Conservation (phyloP, 2,113 vertebrate species). For the Limanda limanda region DNA sequence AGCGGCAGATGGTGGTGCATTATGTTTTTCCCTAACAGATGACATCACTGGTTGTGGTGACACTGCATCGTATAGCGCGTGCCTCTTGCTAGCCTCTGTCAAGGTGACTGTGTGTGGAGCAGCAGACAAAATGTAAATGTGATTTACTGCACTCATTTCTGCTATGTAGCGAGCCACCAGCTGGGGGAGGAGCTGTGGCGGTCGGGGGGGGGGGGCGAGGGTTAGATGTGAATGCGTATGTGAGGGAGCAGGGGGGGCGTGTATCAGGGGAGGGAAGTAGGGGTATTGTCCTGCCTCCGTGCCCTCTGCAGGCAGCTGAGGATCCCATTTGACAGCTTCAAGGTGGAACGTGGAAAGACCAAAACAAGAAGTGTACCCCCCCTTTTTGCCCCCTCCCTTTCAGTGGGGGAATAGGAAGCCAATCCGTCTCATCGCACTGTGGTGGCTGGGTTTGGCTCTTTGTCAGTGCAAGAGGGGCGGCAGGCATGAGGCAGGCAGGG, state of each 20-base stretch:
- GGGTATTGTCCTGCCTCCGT: slow-evolving; percentile 79
- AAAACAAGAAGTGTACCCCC: slow-evolving; percentile 78
- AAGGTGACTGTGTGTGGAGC: slow-evolving; percentile 58
- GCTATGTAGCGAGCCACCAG: slow-evolving; percentile 57
- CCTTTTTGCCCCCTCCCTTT: slow-evolving; percentile 36
- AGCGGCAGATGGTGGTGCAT: slow-evolving; percentile 51
- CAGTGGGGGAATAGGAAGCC: slow-evolving; percentile 46
- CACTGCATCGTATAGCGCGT: slow-evolving; percentile 23
- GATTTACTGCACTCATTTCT: slow-evolving; percentile 43
- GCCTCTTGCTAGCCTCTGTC: slow-evolving; percentile 25
- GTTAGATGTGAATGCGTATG: slow-evolving; percentile 57
- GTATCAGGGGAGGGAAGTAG: slow-evolving; percentile 65
- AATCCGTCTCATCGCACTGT: slow-evolving; percentile 86
- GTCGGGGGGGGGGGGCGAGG: background rate
- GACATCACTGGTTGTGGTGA: slow-evolving; percentile 66
- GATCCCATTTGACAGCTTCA: slow-evolving; percentile 84
- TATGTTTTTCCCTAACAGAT: slow-evolving; percentile 50
- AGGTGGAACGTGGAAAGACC: slow-evolving; percentile 90
- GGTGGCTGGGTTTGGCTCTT: slow-evolving; percentile 89
- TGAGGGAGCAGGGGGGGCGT: slow-evolving; percentile 67
- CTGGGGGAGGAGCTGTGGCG: slow-evolving; percentile 38
- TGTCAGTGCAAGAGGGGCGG: slow-evolving; percentile 82
- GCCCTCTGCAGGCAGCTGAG: slow-evolving; percentile 79
- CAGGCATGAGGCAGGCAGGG: slow-evolving; percentile 75
- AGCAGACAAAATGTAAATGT: slow-evolving; percentile 19